Evolutionary conservation across 2,888 invertebrate genomes (phyloP).

Genomic region (Dynastes hyllus): DNA sequence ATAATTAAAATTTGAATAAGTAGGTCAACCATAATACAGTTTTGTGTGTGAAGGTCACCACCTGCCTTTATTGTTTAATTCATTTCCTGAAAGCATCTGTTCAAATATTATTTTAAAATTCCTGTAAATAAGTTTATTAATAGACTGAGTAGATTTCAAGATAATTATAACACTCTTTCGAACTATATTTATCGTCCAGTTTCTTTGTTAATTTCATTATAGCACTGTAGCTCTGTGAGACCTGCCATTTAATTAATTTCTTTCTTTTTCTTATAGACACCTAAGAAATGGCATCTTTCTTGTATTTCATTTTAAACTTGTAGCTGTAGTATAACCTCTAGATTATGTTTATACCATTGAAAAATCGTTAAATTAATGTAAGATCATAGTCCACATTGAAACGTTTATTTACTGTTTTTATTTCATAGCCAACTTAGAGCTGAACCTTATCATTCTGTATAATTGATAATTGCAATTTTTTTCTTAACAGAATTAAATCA

Average conservation of each 20-base stretch:
- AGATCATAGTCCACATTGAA: constrained; percentile 36
- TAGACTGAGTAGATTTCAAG: constrained; percentile 9
- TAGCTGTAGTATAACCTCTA: not conserved
- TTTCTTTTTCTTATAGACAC: not conserved
- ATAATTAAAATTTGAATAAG: constrained; percentile 18
- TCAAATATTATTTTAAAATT: not conserved
- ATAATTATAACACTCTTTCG: constrained; percentile 17
- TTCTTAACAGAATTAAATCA: too few relatives aligned
- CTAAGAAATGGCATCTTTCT: not conserved
- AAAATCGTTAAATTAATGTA: constrained; percentile 11
- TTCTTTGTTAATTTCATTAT: constrained; percentile 9
- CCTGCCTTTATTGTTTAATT: not conserved
- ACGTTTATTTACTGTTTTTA: constrained; percentile 8
- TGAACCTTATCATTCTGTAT: not conserved
- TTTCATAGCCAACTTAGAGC: not conserved
- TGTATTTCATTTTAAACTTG: not conserved
- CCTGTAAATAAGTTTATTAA: constrained; percentile 9
- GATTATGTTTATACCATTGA: constrained; percentile 12
- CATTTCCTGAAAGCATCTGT: not conserved
- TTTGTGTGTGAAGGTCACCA: constrained; percentile 13
- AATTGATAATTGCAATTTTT: too few relatives aligned
- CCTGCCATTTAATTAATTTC: not conserved
- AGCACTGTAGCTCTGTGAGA: not conserved
- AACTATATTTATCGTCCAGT: not conserved
- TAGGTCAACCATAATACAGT: constrained; percentile 26